Conservation (phyloP, 1,140 invertebrate genomes). For the Tetramorium simillimum region DNA sequence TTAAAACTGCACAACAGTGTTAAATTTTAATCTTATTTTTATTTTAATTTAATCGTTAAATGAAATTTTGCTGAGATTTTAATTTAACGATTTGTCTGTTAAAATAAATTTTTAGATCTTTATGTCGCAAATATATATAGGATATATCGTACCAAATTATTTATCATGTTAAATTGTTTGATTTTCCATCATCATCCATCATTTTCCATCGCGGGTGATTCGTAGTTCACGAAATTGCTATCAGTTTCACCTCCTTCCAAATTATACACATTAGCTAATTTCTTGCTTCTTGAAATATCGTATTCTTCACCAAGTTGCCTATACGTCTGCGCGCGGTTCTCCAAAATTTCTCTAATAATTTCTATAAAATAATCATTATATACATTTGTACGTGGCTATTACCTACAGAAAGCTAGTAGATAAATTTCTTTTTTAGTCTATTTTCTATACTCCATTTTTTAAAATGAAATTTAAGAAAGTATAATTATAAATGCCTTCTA, state of each 20-base stretch:
- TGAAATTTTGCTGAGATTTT: constrained; percentile 17
- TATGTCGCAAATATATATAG: background rate
- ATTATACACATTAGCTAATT: constrained; percentile 75
- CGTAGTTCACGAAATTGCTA: constrained; percentile 74
- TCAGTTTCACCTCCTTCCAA: constrained; percentile 73
- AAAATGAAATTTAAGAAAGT: background rate
- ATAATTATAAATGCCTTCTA: background rate
- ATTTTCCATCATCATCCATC: constrained; percentile 56
- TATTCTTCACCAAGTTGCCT: constrained; percentile 83
- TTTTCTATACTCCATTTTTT: background rate
- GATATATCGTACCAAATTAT: constrained; percentile 13
- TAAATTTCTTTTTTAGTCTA: background rate
- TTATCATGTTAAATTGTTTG: constrained; percentile 46
- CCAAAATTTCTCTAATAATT: constrained; percentile 91
- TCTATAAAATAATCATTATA: constrained; percentile 81
- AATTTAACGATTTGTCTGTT: background rate
- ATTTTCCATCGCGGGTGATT: constrained; percentile 59
- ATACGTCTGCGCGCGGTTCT: constrained; percentile 89
- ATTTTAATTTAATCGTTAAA: background rate
- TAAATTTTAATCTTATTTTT: background rate
- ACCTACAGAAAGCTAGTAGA: background rate
- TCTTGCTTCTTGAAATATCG: constrained; percentile 74
- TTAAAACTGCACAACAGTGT: constrained; percentile 29
- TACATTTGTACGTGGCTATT: background rate
- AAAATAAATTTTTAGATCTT: constrained; percentile 2